phyloP scores from a whole-genome alignment of 64 coral and sea anemone species.

The Porites australiensis region DNA sequence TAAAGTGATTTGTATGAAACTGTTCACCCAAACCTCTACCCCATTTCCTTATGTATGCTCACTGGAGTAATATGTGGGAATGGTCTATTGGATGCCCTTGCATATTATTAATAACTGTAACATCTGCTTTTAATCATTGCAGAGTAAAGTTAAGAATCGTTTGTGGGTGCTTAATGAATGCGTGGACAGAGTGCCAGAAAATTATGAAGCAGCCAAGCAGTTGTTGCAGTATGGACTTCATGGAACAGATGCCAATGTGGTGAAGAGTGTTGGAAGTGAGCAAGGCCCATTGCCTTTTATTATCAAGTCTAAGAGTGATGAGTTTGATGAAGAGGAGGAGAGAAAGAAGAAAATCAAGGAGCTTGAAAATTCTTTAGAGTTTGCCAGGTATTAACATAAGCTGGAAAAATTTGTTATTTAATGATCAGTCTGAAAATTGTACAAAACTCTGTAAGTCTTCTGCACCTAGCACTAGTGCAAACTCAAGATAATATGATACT shows the following conservation, averaged over 20 bases:
- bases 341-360: constrained; percentile 33
- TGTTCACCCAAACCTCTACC: no score
- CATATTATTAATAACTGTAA: no score
- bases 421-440: neutral
- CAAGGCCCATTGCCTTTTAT: constrained; percentile 78
- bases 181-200: constrained; percentile 91
- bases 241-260: constrained; percentile 75
- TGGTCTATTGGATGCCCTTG: no score
- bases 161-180: constrained; percentile 98
- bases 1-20: no score
- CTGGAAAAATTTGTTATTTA: neutral
- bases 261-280: constrained; percentile 60
- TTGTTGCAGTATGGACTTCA: constrained; percentile 90
- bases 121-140: neutral
- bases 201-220: constrained; percentile 88
- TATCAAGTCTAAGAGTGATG: constrained; percentile 51
- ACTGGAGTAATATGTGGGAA: no score
- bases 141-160: constrained; percentile 99
- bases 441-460: no score
- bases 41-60: no score
- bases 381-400: constrained; percentile 62
- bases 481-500: no score
- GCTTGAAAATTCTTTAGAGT: constrained; percentile 76
- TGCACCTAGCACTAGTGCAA: no score
- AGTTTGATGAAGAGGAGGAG: constrained; percentile 59